Evolutionary conservation across 2,888 invertebrate species (phyloP).

Genomic region (Epinotia ramella): DNA sequence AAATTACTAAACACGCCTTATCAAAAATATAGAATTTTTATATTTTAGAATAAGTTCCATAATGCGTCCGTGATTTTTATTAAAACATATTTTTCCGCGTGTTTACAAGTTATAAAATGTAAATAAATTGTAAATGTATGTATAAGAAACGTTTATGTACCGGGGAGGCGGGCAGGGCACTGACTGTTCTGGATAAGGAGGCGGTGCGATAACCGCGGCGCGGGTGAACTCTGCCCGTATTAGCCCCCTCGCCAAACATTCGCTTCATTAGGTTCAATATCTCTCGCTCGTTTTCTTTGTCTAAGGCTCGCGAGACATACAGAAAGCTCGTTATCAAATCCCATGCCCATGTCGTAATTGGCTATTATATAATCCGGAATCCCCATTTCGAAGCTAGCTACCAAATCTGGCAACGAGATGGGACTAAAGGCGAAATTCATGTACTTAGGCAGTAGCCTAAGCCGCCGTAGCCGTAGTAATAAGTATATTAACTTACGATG

Average conservation of each 20-base stretch:
- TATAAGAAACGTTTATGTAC: slow-evolving; percentile 28
- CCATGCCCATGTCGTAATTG: too few species aligned
- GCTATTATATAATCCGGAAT: too few species aligned
- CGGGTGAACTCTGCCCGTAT: slow-evolving; percentile 55
- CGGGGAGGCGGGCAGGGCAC: slow-evolving; percentile 57
- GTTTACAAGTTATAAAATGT: slow-evolving; percentile 1
- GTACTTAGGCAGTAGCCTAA: too few species aligned
- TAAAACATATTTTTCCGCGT: background rate
- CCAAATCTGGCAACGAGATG: too few species aligned
- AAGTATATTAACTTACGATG: background rate
- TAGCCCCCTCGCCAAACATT: slow-evolving; percentile 48
- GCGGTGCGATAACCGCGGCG: slow-evolving; percentile 47
- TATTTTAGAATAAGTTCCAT: slow-evolving; percentile 10
- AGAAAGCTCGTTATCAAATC: too few species aligned
- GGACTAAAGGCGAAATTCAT: too few species aligned
- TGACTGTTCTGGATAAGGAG: slow-evolving; percentile 63
- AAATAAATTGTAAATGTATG: background rate
- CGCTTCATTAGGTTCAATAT: slow-evolving; percentile 44
- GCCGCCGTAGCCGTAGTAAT: too few species aligned
- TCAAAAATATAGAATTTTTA: background rate
- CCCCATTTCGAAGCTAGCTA: too few species aligned
- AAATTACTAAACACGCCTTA: background rate
- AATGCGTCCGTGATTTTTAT: background rate
- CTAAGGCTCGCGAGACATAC: background rate
- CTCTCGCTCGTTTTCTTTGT: slow-evolving; percentile 5